Evolutionary conservation across 2,113 vertebrate genomes (phyloP).

Genomic region (Conger conger): DNA sequence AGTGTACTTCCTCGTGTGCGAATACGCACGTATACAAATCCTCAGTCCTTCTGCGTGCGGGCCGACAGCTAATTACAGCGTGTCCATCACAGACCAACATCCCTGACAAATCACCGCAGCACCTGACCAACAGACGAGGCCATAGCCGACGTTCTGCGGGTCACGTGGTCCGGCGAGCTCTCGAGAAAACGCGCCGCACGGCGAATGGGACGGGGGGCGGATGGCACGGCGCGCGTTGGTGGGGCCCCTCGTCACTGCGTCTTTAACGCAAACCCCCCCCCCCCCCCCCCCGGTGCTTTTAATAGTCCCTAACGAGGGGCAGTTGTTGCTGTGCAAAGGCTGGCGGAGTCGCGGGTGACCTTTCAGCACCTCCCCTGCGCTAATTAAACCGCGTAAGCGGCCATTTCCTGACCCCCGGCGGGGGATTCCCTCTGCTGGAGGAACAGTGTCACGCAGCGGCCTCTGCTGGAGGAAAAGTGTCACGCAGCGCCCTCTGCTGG

Average conservation of each 20-base stretch:
- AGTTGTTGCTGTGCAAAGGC: conserved; percentile 17
- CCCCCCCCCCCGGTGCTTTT: no score
- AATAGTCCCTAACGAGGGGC: conserved; percentile 22
- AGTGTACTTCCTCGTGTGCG: no score
- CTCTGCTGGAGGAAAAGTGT: no score
- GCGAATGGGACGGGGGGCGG: no score
- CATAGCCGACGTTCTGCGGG: not conserved
- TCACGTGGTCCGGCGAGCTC: no score
- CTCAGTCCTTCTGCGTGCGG: no score
- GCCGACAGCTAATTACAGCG: not conserved
- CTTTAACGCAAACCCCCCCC: not conserved
- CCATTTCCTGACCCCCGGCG: not conserved
- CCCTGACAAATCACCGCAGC: not conserved
- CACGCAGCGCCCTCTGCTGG: no score
- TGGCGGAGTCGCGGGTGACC: conserved; percentile 14
- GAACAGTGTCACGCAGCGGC: not conserved
- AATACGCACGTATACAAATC: no score
- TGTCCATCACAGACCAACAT: not conserved
- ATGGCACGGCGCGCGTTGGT: not conserved
- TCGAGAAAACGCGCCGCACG: no score
- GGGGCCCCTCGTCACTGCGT: not conserved
- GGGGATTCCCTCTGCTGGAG: not conserved
- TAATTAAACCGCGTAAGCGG: conserved; percentile 29
- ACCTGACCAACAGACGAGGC: not conserved
- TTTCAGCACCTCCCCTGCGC: conserved; percentile 13